Percentiles rank a stretch among this genome's conserved stretches.
phyloP scores from a whole-genome alignment of 2,113 vertebrate species.

The Psettodes erumei region DNA sequence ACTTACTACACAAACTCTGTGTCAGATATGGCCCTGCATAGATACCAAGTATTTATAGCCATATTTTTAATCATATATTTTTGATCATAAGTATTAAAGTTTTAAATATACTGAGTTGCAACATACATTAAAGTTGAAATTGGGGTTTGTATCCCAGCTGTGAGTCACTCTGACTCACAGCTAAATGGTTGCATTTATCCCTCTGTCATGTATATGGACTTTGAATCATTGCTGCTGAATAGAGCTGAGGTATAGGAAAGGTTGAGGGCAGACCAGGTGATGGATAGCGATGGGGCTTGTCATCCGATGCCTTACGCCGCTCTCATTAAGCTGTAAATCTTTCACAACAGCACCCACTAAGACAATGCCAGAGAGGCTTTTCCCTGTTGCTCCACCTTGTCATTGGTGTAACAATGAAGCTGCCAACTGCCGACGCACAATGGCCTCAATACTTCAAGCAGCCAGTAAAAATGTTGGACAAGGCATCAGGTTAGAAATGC shows the following conservation, averaged over 20 bases:
- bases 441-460: conserved; percentile 34
- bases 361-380: conserved; percentile 76
- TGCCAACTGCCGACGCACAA: conserved; percentile 61
- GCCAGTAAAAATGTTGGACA: conserved; percentile 76
- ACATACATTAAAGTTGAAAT: conserved; percentile 2
- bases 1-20: too few species aligned
- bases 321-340: conserved; percentile 88
- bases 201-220: conserved; percentile 65
- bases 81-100: too few species aligned
- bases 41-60: too few species aligned
- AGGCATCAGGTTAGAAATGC: conserved; percentile 47
- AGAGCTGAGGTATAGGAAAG: conserved; percentile 45
- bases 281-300: conserved; percentile 76
- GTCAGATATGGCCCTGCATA: too few species aligned
- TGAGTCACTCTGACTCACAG: conserved; percentile 6
- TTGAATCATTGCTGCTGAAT: conserved; percentile 56
- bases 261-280: conserved; percentile 71
- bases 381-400: conserved; percentile 67
- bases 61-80: too few species aligned
- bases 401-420: conserved; percentile 68
- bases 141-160: neutral
- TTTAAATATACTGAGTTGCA: too few species aligned
- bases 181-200: conserved; percentile 43
- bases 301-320: conserved; percentile 53
- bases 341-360: conserved; percentile 61